phyloP scores from a whole-genome alignment of 1,140 invertebrate species.

The Aphelinus certus region DNA sequence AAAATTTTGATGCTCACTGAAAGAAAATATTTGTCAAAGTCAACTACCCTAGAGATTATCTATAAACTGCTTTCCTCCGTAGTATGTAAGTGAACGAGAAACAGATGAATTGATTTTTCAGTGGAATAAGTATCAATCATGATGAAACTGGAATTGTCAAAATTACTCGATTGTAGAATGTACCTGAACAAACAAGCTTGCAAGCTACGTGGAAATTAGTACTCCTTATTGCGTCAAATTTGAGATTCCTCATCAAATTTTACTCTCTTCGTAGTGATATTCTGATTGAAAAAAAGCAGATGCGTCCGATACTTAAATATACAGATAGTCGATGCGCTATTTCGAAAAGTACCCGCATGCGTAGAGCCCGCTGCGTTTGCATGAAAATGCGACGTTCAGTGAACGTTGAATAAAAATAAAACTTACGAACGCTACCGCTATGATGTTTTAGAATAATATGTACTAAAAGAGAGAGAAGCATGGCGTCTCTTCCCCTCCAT shows the following conservation, averaged over 20 bases:
- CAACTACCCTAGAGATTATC: too few species aligned
- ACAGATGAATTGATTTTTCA: too few species aligned
- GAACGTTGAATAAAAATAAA: constrained; percentile 25
- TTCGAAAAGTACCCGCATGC: constrained; percentile 32
- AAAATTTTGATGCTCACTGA: background rate
- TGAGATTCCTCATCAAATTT: constrained; percentile 25
- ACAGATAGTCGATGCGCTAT: background rate
- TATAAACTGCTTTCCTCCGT: too few species aligned
- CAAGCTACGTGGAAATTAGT: too few species aligned
- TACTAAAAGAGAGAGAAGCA: background rate
- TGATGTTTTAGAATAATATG: background rate
- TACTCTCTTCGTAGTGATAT: constrained; percentile 16
- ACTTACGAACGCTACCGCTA: background rate
- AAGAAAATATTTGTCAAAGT: too few species aligned
- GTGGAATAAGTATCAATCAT: too few species aligned
- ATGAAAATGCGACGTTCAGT: constrained; percentile 27
- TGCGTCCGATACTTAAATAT: constrained; percentile 4
- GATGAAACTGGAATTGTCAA: too few species aligned
- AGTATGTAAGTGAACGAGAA: too few species aligned
- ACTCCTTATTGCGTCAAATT: too few species aligned
- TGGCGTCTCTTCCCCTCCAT: constrained; percentile 12
- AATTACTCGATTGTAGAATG: too few species aligned
- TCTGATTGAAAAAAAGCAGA: background rate
- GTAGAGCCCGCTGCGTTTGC: constrained; percentile 27
- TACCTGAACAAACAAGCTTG: too few species aligned